phyloP scores from a whole-genome alignment of 2,113 vertebrate genomes.

The Phrynosoma blainvillii region DNA sequence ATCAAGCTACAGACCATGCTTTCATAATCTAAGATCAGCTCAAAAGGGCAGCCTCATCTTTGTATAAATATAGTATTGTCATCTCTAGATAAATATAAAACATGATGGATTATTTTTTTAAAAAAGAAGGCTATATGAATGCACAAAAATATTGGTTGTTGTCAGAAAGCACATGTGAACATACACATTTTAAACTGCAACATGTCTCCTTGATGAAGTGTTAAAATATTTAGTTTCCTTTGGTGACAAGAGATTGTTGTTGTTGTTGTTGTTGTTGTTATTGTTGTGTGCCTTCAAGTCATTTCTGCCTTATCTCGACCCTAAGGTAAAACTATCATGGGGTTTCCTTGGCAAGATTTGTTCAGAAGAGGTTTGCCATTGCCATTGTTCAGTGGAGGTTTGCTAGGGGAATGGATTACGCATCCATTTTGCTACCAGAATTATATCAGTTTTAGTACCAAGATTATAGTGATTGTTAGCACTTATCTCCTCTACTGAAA shows the following conservation, averaged over 20 bases:
- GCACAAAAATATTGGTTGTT: neutral
- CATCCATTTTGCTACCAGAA: too few relatives aligned
- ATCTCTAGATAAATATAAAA: neutral
- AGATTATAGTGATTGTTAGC: too few relatives aligned
- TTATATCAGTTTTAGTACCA: too few relatives aligned
- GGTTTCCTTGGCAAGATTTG: too few relatives aligned
- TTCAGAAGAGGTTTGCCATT: too few relatives aligned
- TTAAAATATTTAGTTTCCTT: neutral
- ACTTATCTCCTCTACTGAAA: too few relatives aligned
- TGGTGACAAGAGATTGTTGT: neutral
- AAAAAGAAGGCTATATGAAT: neutral
- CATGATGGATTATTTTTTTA: neutral
- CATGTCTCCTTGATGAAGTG: neutral
- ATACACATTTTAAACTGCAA: neutral
- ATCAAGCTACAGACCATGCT: neutral
- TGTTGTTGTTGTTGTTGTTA: too few relatives aligned
- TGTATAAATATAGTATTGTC: neutral
- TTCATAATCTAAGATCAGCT: neutral
- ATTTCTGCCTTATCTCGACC: too few relatives aligned
- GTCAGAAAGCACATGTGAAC: neutral
- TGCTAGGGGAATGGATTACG: too few relatives aligned
- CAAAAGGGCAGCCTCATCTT: neutral
- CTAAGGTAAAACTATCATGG: too few relatives aligned
- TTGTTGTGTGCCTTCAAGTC: too few relatives aligned
- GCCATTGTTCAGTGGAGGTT: too few relatives aligned